Evolutionary conservation across 2,888 invertebrate species (phyloP).

Genomic region (Colostygia pectinataria): DNA sequence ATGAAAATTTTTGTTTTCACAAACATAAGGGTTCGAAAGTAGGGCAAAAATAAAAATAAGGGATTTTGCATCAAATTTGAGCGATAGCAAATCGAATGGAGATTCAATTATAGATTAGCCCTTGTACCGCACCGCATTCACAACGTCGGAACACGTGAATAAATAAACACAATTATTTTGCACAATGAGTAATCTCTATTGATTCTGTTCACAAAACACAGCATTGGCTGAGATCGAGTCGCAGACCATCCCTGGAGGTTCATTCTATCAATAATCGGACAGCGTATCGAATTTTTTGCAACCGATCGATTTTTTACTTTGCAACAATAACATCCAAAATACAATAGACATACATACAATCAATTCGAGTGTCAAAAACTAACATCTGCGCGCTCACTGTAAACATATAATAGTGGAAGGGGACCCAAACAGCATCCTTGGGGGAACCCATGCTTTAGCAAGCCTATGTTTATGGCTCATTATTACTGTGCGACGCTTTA

Average conservation of each 20-base stretch:
- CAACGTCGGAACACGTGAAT: conserved; percentile 78
- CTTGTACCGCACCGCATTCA: conserved; percentile 73
- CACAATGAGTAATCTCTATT: conserved; percentile 77
- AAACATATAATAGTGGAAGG: conserved; percentile 69
- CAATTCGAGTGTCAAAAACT: conserved; percentile 83
- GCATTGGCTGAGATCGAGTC: conserved; percentile 59
- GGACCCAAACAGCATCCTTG: conserved; percentile 65
- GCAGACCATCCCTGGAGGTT: conserved; percentile 56
- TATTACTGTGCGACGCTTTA: conserved; percentile 77
- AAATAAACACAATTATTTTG: conserved; percentile 80
- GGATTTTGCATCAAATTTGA: conserved; percentile 58
- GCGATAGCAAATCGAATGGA: conserved; percentile 74
- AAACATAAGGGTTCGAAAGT: conserved; percentile 25
- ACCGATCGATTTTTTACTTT: conserved; percentile 64
- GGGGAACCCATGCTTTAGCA: conserved; percentile 62
- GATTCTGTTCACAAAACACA: conserved; percentile 68
- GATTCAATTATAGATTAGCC: conserved; percentile 83
- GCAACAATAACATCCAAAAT: conserved; percentile 66
- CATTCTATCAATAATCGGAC: conserved; percentile 65
- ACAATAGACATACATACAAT: conserved; percentile 80
- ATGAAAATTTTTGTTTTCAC: background rate
- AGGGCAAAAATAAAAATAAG: conserved; percentile 39
- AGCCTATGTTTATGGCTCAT: conserved; percentile 79
- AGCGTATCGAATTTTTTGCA: conserved; percentile 62
- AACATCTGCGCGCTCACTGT: conserved; percentile 80